A percentile compares a stretch with the other conserved stretches of the same genome.
These are phyloP conservation scores for Formica selysi DNA, from an alignment of 1,140 invertebrate species.

Conservation along the genomic window DNA sequence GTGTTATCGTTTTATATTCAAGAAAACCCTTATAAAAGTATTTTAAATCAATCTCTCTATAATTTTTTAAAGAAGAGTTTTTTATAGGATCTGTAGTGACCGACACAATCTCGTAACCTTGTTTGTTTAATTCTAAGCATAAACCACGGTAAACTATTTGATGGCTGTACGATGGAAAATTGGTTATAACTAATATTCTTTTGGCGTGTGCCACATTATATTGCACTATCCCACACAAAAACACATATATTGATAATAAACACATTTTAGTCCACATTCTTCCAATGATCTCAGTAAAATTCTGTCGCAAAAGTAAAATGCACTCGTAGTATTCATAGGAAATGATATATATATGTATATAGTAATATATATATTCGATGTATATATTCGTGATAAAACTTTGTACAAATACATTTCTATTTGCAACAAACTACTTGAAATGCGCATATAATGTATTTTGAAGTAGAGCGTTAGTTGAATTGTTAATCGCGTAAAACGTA, in stretches of 20 bases:
- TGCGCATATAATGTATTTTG: conserved; percentile 12
- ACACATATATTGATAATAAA: not conserved
- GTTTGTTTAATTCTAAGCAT: conserved; percentile 13
- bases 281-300: not conserved
- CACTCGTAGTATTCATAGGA: not conserved
- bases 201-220: conserved; percentile 9
- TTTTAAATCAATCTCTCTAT: conserved; percentile 52
- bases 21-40: not conserved
- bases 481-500: not conserved
- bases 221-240: conserved; percentile 27
- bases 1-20: not conserved
- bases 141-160: conserved; percentile 39
- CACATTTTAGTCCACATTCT: conserved; percentile 22
- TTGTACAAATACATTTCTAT: not conserved
- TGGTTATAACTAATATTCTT: conserved; percentile 39
- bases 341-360: not conserved
- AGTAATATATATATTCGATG: too few species aligned
- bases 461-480: not conserved
- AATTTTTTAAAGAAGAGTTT: conserved; percentile 32
- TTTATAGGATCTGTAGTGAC: conserved; percentile 32
- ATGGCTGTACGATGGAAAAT: conserved; percentile 53
- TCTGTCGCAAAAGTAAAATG: not conserved
- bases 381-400: not conserved
- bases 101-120: conserved; percentile 56
- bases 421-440: not conserved